These are phyloP conservation scores for Empidonax alnorum DNA, from an alignment of 2,113 vertebrate genomes.

Conservation along the genomic window DNA sequence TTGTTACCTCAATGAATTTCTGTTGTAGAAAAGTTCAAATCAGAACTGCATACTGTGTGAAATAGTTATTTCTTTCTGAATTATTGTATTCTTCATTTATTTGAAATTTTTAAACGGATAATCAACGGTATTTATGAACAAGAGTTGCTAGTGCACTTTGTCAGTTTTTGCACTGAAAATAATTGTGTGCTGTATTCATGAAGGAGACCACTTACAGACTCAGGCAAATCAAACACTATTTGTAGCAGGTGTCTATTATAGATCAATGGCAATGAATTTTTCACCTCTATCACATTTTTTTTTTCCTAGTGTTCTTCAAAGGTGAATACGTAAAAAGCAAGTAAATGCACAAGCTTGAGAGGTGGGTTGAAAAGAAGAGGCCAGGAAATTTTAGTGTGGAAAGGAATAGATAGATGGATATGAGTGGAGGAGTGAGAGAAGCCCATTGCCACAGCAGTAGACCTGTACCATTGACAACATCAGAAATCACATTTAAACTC, in stretches of 20 bases:
- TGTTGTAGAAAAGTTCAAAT: neutral
- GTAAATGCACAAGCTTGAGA: neutral
- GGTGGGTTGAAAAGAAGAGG: neutral
- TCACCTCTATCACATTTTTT: neutral
- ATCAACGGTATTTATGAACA: neutral
- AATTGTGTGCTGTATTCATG: neutral
- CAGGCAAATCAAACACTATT: neutral
- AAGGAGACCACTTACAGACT: neutral
- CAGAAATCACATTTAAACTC: neutral
- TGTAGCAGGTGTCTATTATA: accelerated
- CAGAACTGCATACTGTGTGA: neutral
- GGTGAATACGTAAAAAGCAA: neutral
- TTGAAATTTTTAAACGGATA: neutral
- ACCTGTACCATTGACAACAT: accelerated
- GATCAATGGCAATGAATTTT: neutral
- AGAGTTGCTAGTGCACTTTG: neutral
- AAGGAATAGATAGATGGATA: neutral
- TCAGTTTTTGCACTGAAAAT: neutral
- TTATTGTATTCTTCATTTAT: neutral
- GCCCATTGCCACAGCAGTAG: neutral
- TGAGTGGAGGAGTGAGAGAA: neutral
- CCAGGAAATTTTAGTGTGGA: neutral
- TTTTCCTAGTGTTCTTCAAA: neutral
- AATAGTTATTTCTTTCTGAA: neutral
- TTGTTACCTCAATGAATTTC: neutral